Percentiles rank a stretch among this genome's conserved stretches.
Conservation (phyloP, 2,113 vertebrate species). For the Sprattus sprattus region DNA sequence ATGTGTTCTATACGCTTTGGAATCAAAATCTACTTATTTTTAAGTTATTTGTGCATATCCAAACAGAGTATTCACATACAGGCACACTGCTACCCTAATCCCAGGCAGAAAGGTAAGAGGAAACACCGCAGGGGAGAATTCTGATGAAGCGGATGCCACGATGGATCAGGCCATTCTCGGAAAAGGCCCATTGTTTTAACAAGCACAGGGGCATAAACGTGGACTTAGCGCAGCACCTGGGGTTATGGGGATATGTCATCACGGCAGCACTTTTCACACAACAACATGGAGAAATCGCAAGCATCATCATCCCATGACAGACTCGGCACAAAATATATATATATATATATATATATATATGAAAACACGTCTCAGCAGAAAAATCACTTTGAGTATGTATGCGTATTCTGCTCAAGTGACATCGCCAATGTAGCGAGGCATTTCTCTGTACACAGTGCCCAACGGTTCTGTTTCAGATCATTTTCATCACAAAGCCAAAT, state of each 20-base stretch:
- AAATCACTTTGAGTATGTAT: not conserved
- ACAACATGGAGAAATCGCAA: constrained; percentile 26
- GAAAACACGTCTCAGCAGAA: constrained; percentile 24
- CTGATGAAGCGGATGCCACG: constrained; percentile 51
- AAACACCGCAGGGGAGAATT: constrained; percentile 37
- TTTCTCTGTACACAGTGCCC: not conserved
- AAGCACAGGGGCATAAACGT: constrained; percentile 46
- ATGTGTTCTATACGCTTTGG: too few relatives aligned
- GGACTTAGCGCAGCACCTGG: constrained; percentile 58
- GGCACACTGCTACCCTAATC: too few relatives aligned
- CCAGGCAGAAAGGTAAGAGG: not conserved
- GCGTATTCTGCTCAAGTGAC: constrained; percentile 19
- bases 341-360: not conserved
- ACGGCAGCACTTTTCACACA: not conserved
- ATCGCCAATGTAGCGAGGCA: constrained; percentile 31
- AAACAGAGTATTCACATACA: too few relatives aligned
- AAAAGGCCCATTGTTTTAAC: constrained; percentile 51
- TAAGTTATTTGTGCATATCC: too few relatives aligned
- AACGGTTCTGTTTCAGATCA: not conserved
- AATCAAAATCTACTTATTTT: too few relatives aligned
- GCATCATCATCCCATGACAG: constrained; percentile 31
- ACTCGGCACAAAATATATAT: not conserved
- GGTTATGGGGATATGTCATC: constrained; percentile 41
- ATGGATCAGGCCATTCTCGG: constrained; percentile 49
- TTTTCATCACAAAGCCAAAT: not conserved